Conservation (phyloP, 2,888 invertebrate genomes). For the Teleogryllus oceanicus region DNA sequence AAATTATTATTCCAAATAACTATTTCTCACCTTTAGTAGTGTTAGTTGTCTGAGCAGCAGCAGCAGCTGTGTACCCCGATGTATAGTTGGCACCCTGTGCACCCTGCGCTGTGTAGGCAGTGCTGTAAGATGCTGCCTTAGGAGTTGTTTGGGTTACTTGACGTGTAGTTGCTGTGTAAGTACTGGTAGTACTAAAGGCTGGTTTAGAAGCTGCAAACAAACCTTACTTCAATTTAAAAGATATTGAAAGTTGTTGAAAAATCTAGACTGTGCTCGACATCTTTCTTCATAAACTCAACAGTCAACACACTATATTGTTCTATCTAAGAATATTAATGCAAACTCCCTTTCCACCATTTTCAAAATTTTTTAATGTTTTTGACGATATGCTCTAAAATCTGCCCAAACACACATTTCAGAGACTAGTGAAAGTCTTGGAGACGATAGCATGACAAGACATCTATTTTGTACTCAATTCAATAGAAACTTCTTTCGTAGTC, state of each 20-base stretch:
- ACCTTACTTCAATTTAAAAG: background rate
- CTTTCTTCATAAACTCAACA: background rate
- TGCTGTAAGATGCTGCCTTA: slow-evolving; percentile 37
- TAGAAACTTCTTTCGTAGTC: too few relatives aligned
- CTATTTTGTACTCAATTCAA: too few relatives aligned
- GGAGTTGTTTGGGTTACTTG: slow-evolving; percentile 38
- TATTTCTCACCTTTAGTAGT: slow-evolving; percentile 33
- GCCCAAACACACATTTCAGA: too few relatives aligned
- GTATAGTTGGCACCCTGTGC: slow-evolving; percentile 38
- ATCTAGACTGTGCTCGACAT: background rate
- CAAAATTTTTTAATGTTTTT: too few relatives aligned
- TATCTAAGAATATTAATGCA: too few relatives aligned
- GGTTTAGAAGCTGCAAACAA: slow-evolving; percentile 57
- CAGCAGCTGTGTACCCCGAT: slow-evolving; percentile 47
- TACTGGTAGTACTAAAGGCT: slow-evolving; percentile 66
- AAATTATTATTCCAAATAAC: background rate
- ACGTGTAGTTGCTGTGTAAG: slow-evolving; percentile 54
- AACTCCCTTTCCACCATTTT: too few relatives aligned
- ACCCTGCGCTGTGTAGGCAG: slow-evolving; percentile 39
- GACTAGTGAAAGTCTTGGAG: too few relatives aligned
- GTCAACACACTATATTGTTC: background rate
- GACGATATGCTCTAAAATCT: too few relatives aligned
- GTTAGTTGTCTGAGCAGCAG: slow-evolving; percentile 51
- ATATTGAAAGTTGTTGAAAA: background rate
- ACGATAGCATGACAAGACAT: too few relatives aligned